phyloP scores from a whole-genome alignment of 1,140 invertebrate genomes.

The Conus ventricosus region DNA sequence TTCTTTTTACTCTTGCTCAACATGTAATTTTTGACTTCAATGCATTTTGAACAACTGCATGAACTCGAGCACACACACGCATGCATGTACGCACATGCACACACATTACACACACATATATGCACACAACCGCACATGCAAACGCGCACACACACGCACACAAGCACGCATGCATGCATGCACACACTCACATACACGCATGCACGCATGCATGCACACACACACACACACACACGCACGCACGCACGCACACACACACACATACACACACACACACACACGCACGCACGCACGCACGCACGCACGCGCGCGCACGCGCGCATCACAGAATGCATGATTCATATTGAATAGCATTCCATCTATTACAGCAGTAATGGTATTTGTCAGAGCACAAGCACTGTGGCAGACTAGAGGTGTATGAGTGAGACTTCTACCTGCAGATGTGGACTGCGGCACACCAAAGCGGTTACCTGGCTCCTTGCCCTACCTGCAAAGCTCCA shows the following conservation, averaged over 20 bases:
- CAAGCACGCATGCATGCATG: slow-evolving; percentile 3
- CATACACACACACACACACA: not conserved
- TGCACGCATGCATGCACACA: not conserved
- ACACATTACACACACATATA: no score
- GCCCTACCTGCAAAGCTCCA: slow-evolving; percentile 93
- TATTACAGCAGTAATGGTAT: no score
- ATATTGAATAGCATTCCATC: no score
- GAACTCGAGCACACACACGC: not conserved
- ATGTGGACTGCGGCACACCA: slow-evolving; percentile 84
- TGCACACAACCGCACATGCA: not conserved
- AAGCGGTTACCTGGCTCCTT: slow-evolving; percentile 88
- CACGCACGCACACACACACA: not conserved
- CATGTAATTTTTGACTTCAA: no score
- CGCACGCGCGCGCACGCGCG: not conserved
- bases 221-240: not conserved
- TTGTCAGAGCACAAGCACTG: no score
- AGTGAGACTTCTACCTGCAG: slow-evolving; percentile 18
- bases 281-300: not conserved
- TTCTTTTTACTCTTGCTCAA: no score
- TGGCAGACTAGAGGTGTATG: no score
- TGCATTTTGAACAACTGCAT: no score
- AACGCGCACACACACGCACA: slow-evolving; percentile 21
- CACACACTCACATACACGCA: slow-evolving; percentile 8
- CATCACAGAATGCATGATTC: no score
- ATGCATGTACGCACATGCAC: not conserved